Base-by-base conservation (phyloP, 1,140 invertebrate genomes). In the Lutraria rhynchaena region DNA sequence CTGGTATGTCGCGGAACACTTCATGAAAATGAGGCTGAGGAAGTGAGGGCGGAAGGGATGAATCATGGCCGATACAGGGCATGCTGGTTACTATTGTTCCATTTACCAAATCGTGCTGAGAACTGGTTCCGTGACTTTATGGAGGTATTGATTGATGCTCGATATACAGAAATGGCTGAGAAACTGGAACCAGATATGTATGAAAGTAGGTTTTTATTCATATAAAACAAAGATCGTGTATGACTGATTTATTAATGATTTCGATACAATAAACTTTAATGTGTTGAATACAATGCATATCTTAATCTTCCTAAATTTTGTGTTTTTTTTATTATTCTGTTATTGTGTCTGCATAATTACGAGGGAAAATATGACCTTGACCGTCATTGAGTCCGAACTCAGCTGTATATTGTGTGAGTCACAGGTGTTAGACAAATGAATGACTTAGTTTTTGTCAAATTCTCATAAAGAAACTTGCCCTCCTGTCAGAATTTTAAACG, bases 51-150 rank as follows among this genome's bases (percentile, higher is more conserved):
- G 35, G 78, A 81, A 61, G 57, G 44, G 17, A 44, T 24, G 29
- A 63, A 81, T 65, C 46, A 61, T n/a, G 69, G 78, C 13, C 44
- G 53, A 17, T 37, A 33, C 17, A 73, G 60, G 29, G 78, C 69
- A 55, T 53, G 31, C 33, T 81, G 70, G 58, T 13, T 73, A 29
- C 33, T 81, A 3, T 31, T 81, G 58, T 63, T 49, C 22, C 51
- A 63, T 44, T 44, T 81, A 24, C 78, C 78, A 15, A 53, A 55
- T n/a, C 41, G 67, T 4, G 46, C 41, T 41, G 44, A 49, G 17
- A 13, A 81, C 46, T 81, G 78, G 78, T 81, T 73, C 53, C 33
- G 31, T 9, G 15, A 44, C 9, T 81, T 81, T 35, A 55, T 81
- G 69, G 58, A 81, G 17, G 57, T 60, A 7, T 24, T 81, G n/a